Evolutionary conservation across 1,140 invertebrate species (phyloP).

Genomic region (Cotesia glomerata): DNA sequence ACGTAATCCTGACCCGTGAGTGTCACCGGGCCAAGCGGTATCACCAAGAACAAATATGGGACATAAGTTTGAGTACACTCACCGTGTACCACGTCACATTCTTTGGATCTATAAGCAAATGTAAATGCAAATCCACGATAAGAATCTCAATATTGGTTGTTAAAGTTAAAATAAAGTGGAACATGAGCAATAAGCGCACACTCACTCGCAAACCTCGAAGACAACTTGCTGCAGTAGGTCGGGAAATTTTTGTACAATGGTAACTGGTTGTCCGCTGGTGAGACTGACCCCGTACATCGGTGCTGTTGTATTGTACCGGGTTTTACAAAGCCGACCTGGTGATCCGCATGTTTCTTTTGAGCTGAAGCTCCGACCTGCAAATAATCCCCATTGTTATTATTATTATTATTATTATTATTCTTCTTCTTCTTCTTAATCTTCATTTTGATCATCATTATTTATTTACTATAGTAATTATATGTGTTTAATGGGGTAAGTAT

Average conservation of each 20-base stretch:
- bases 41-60: constrained; percentile 88
- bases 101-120: constrained; percentile 69
- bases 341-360: constrained; percentile 67
- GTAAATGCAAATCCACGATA: background rate
- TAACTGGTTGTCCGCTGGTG: constrained; percentile 89
- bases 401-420: background rate
- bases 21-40: constrained; percentile 88
- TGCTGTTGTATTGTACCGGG: constrained; percentile 89
- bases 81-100: constrained; percentile 86
- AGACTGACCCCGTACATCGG: constrained; percentile 92
- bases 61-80: constrained; percentile 92
- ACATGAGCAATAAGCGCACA: constrained; percentile 28
- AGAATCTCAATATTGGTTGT: background rate
- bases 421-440: too few relatives aligned
- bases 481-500: background rate
- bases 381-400: background rate
- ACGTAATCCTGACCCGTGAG: constrained; percentile 92
- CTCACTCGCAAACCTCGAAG: constrained; percentile 78
- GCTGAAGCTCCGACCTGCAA: constrained; percentile 56
- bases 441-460: too few relatives aligned
- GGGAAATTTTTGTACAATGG: constrained; percentile 93
- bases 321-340: constrained; percentile 81
- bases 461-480: too few relatives aligned
- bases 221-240: constrained; percentile 93
- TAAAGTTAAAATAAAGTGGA: constrained; percentile 13